Evolutionary conservation across 2,113 vertebrate genomes (phyloP), one percentile per base, ranked within the genome.

Genomic region (Gobius niger): DNA sequence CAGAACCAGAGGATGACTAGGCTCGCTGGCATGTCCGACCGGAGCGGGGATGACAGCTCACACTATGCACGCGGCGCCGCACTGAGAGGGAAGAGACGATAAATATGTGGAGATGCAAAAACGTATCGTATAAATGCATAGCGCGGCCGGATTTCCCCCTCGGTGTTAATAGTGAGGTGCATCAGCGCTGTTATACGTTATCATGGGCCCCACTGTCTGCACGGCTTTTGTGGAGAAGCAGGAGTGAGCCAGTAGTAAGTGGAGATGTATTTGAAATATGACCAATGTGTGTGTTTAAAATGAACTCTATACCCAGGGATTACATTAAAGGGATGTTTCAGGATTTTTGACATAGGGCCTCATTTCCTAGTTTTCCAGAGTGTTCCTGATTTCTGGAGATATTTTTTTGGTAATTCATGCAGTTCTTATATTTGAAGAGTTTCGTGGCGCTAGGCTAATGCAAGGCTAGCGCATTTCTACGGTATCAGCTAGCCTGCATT

Each of bases 1-100:
- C 78, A 42, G 73, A 77, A 72, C 9, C 63, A 69, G 61, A 66
- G 63, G 64, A 74, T 78, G 77, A 82, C 59, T 44, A 76, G 66
- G 65, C 81, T 51, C 56, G 69, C 65, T 52, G 74, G 69, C 56
- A 77, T 77, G 78, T 75, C 12, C 7, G n/a, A 65, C 18, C 8
- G 65, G 68, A 63, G 49, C 52, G 0, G 6, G 5, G 50, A 66
- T 50, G 69, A 68, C 65, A 63, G 67, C 61, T 75, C 64, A 62
- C 46, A 57, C 70, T 57, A 64, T 52, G 72, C 18, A 82, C 67
- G 67, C 63, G 77, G 71, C 61, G 60, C 44, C 60, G 63, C n/a
- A 63, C 40, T n/a, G 19, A 71, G 52, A 68, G 8, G 51, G 11
- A 9, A 50, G 57, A 62, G 67, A 47, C 15, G 41, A 13, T 57